phyloP scores from a whole-genome alignment of 2,888 invertebrate species.

The Habrosyne pyritoides region DNA sequence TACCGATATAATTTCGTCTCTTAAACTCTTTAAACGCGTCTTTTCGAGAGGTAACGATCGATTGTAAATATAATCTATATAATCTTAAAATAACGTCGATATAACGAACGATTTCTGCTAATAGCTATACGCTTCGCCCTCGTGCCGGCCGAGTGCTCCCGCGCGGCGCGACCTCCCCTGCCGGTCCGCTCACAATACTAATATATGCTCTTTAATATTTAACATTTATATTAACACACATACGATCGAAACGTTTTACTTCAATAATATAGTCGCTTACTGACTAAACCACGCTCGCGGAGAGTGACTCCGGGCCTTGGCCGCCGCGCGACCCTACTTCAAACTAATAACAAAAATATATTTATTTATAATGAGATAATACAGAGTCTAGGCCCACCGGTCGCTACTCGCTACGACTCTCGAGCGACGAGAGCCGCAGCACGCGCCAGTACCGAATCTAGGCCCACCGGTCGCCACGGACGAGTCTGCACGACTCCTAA shows the following conservation, averaged over 20 bases:
- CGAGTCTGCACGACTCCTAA: no score
- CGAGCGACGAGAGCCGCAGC: not conserved
- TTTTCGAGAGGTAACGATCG: slow-evolving; percentile 36
- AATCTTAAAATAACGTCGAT: slow-evolving; percentile 25
- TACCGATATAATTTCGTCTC: slow-evolving; percentile 12
- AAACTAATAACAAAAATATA: slow-evolving; percentile 42
- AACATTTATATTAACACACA: slow-evolving; percentile 37
- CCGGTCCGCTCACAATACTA: not conserved
- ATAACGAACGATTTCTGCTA: slow-evolving; percentile 11
- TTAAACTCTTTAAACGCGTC: slow-evolving; percentile 16
- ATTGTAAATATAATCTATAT: slow-evolving; percentile 38
- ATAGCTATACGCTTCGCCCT: not conserved
- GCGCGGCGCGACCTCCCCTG: not conserved
- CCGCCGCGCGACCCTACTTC: not conserved
- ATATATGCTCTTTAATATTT: slow-evolving; percentile 36
- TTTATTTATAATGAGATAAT: slow-evolving; percentile 23
- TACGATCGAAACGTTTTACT: slow-evolving; percentile 21
- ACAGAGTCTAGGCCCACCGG: slow-evolving; percentile 23
- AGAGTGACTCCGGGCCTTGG: not conserved
- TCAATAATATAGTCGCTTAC: slow-evolving; percentile 18
- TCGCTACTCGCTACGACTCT: not conserved
- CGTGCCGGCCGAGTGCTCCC: not conserved
- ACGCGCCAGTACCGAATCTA: not conserved
- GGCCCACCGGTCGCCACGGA: no score
- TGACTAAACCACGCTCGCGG: slow-evolving; percentile 19